Evolutionary conservation across 2,888 invertebrate species (phyloP).

Genomic region (Elegia similella): DNA sequence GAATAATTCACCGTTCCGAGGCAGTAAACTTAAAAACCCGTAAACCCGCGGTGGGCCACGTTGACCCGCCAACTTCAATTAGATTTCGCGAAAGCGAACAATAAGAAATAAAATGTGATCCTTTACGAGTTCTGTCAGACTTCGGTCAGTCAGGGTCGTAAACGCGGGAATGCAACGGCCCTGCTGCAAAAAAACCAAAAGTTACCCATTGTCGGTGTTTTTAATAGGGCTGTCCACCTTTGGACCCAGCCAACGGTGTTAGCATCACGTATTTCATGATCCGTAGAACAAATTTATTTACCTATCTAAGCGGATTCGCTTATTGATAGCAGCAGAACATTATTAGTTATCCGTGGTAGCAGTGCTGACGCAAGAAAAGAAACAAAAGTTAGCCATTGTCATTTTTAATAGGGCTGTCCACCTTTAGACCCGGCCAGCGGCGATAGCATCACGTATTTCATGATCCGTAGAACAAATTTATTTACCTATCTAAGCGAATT

Average conservation of each 20-base stretch:
- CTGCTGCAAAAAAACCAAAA: constrained; percentile 63
- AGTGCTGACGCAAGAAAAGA: too few species aligned
- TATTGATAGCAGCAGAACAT: too few species aligned
- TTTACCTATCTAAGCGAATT: too few species aligned
- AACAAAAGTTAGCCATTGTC: constrained; percentile 55
- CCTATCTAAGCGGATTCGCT: too few species aligned
- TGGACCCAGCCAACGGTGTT: too few species aligned
- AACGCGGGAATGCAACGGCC: constrained; percentile 74
- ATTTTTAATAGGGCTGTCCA: constrained; percentile 2
- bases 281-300: too few species aligned
- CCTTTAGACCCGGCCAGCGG: too few species aligned
- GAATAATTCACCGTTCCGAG: constrained; percentile 63
- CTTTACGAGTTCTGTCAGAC: constrained; percentile 76
- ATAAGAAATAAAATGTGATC: constrained; percentile 79
- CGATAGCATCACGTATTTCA: too few species aligned
- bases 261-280: too few species aligned
- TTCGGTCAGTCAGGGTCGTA: constrained; percentile 69
- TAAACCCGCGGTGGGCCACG: constrained; percentile 61
- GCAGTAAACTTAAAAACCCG: constrained; percentile 76
- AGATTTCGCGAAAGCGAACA: constrained; percentile 79
- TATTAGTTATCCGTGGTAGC: too few species aligned
- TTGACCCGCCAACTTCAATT: constrained; percentile 67
- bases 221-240: too few species aligned
- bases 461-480: too few species aligned
- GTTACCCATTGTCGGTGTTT: constrained; percentile 43